A percentile compares a stretch with the other conserved stretches of the same genome.
Conservation (phyloP, 2,888 invertebrate species). For the Dicranocentrus wangi region DNA sequence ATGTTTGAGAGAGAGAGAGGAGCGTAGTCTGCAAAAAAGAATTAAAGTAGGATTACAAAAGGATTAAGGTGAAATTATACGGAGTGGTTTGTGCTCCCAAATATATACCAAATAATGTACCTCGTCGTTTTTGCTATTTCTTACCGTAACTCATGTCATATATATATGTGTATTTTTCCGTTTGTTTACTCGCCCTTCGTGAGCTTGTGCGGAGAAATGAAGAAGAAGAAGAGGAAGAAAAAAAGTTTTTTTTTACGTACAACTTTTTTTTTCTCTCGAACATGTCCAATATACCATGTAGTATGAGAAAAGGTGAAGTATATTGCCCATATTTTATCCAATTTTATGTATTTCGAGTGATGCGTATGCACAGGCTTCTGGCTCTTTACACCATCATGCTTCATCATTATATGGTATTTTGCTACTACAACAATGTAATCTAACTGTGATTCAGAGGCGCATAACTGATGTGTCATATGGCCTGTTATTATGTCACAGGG, state of each 20-base stretch:
- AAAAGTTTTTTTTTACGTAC: conserved; percentile 10
- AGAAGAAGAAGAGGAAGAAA: neutral
- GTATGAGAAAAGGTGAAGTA: conserved; percentile 57
- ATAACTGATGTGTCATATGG: conserved; percentile 60
- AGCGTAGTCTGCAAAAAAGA: conserved; percentile 36
- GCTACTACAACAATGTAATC: conserved; percentile 20
- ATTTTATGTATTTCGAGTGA: conserved; percentile 57
- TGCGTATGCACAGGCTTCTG: conserved; percentile 53
- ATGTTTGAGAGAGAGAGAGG: neutral
- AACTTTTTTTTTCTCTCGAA: conserved; percentile 28
- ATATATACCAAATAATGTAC: no score
- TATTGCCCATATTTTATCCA: conserved; percentile 60
- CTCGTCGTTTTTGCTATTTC: no score
- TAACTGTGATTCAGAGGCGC: conserved; percentile 49
- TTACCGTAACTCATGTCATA: no score
- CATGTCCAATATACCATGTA: conserved; percentile 43
- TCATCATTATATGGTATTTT: conserved; percentile 18
- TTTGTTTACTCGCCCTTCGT: conserved; percentile 23
- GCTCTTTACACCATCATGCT: conserved; percentile 29
- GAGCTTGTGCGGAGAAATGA: conserved; percentile 18
- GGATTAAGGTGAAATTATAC: conserved; percentile 57
- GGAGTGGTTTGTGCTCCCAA: neutral
- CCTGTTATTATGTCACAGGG: conserved; percentile 61
- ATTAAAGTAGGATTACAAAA: conserved; percentile 55
- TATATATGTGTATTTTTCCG: neutral